A percentile compares a stretch with the other conserved stretches of the same genome.
These are phyloP conservation scores for Pluvianellus socialis DNA, from an alignment of 2,113 vertebrate genomes.

Conservation along the genomic window DNA sequence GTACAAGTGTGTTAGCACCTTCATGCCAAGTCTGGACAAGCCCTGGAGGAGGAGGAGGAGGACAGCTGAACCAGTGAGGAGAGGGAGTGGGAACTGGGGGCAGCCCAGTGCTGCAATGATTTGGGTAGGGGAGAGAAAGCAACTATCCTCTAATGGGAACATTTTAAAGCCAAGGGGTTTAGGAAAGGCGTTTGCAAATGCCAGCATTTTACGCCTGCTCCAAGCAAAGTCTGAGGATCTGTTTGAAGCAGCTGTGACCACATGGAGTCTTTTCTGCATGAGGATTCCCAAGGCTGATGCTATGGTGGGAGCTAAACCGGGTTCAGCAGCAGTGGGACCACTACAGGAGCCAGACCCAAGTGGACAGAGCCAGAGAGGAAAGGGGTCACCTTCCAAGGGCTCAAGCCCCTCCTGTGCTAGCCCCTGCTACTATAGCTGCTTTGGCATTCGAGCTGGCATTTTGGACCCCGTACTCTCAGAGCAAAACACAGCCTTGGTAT, in stretches of 20 bases:
- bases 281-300: not conserved
- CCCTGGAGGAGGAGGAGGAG: not conserved
- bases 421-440: not conserved
- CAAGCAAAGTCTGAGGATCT: not conserved
- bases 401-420: not conserved
- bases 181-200: not conserved
- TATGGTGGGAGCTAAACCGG: not conserved
- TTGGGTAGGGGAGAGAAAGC: not conserved
- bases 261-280: not conserved
- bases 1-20: slow-evolving; percentile 19
- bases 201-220: not conserved
- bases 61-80: not conserved
- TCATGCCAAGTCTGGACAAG: slow-evolving; percentile 21
- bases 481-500: not conserved
- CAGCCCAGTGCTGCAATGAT: not conserved
- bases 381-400: not conserved
- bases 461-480: not conserved
- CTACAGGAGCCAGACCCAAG: not conserved
- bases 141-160: not conserved
- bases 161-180: not conserved
- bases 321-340: not conserved
- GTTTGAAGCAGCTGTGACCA: not conserved
- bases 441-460: not conserved
- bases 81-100: not conserved
- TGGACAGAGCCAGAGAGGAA: not conserved